Percentiles rank a stretch among this genome's conserved stretches.
These are phyloP conservation scores for Micropterix aruncella DNA, from an alignment of 2,888 invertebrate species.

Conservation along the genomic window DNA sequence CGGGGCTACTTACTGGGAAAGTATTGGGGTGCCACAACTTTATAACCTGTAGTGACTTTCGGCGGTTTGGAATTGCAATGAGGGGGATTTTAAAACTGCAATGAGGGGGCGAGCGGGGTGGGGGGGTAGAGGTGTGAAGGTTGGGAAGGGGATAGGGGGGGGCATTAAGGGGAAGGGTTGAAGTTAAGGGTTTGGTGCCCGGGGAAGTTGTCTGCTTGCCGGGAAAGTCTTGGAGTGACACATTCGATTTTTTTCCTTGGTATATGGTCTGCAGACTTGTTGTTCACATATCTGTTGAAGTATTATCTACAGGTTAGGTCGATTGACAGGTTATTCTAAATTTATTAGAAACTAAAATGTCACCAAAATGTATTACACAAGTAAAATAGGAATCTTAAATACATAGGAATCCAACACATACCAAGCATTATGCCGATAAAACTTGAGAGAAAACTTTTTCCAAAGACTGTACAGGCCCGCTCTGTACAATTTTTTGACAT, in stretches of 20 bases:
- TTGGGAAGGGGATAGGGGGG: conserved; percentile 5
- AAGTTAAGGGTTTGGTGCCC: conserved; percentile 3
- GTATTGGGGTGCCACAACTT: too few relatives aligned
- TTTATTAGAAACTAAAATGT: neutral
- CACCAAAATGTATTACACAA: neutral
- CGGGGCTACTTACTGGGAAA: too few relatives aligned
- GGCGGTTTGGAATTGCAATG: conserved; percentile 3
- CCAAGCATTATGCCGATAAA: neutral
- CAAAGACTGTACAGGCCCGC: neutral
- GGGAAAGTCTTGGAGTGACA: neutral
- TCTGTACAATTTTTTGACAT: too few relatives aligned
- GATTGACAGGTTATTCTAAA: neutral
- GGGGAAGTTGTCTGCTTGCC: neutral
- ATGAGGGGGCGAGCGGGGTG: conserved; percentile 4
- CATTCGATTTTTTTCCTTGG: neutral
- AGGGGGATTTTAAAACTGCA: conserved; percentile 1
- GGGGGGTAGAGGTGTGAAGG: conserved; percentile 5
- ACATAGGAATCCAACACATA: neutral
- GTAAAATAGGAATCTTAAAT: neutral
- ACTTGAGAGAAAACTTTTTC: neutral
- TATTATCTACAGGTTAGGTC: neutral
- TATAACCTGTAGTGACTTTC: conserved; percentile 3
- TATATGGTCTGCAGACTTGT: neutral
- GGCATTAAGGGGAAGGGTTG: conserved; percentile 2
- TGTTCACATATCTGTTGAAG: neutral